Conservation (phyloP, 2,113 vertebrate species). For the Chaetura pelagica region DNA sequence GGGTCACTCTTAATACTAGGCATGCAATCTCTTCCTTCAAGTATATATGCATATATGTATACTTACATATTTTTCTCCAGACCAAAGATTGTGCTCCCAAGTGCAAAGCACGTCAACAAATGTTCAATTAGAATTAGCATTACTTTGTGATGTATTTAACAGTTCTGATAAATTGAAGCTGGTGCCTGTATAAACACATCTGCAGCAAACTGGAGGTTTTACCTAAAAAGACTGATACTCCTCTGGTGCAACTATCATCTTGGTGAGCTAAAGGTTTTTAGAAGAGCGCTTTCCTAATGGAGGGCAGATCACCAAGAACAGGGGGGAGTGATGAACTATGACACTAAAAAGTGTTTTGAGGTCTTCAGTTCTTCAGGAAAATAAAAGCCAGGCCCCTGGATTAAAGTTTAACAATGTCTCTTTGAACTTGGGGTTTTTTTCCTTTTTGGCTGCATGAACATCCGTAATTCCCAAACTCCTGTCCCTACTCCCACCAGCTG, state of each 20-base stretch:
- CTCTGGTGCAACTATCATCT: not conserved
- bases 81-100: not conserved
- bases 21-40: not conserved
- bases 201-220: not conserved
- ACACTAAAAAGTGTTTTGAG: not conserved
- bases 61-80: not conserved
- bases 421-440: not conserved
- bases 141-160: not conserved
- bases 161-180: not conserved
- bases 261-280: not conserved
- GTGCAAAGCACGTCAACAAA: not conserved
- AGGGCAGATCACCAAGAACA: not conserved
- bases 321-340: not conserved
- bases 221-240: not conserved
- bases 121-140: not conserved
- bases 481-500: constrained; percentile 8
- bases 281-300: not conserved
- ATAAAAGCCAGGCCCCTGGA: not conserved
- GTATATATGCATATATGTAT: not conserved
- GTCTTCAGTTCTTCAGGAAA: not conserved
- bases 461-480: constrained; percentile 51
- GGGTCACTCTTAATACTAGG: not conserved
- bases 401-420: not conserved
- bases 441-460: not conserved
- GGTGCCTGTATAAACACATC: not conserved